Conservation (phyloP, 2,113 vertebrate genomes). For the Panthera uncia region DNA sequence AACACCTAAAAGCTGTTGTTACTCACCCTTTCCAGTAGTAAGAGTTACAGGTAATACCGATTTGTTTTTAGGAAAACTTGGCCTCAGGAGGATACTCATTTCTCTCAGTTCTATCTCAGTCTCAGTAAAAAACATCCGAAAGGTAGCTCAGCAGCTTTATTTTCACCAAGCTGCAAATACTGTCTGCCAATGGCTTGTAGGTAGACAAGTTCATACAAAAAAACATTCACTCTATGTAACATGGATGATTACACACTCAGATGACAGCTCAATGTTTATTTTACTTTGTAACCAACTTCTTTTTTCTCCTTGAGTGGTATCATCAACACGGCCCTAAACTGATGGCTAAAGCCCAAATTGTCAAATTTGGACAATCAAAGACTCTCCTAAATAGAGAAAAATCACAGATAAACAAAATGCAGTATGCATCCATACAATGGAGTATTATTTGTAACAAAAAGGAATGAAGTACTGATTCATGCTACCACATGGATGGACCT, state of each 20-base stretch:
- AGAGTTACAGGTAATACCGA: not conserved
- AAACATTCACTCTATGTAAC: not conserved
- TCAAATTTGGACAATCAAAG: not conserved
- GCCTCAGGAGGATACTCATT: not conserved
- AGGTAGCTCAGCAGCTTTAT: not conserved
- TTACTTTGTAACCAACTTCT: not conserved
- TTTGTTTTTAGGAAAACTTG: not conserved
- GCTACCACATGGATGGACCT: not conserved
- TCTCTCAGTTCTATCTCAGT: not conserved
- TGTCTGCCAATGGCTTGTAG: not conserved
- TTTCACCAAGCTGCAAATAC: not conserved
- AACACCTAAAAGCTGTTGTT: conserved; percentile 11
- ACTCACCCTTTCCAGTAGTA: not conserved
- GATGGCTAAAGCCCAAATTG: not conserved
- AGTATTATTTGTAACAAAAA: conserved; percentile 24
- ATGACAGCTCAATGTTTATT: not conserved
- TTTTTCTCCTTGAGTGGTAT: not conserved
- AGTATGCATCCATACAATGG: not conserved
- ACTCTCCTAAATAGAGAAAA: not conserved
- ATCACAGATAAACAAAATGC: not conserved
- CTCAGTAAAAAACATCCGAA: conserved; percentile 53
- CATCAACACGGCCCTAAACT: not conserved
- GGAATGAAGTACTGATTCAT: not conserved
- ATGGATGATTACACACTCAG: not conserved
- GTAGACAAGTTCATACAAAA: not conserved